phyloP scores from a whole-genome alignment of 1,140 invertebrate species.

The Drosophila kohkoa region DNA sequence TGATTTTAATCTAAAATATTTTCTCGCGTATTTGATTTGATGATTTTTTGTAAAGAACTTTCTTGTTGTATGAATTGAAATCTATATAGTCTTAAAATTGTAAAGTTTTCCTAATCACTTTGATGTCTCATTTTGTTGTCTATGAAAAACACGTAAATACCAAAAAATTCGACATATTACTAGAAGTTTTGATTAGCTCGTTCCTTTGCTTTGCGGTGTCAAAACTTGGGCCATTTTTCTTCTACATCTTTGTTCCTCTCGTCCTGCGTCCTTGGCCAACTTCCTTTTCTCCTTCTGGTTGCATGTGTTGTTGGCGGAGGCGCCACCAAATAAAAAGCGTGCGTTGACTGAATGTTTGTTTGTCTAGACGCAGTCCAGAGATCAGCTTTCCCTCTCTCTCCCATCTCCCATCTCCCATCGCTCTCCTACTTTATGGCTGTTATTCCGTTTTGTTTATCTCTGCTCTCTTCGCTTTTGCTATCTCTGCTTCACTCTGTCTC shows the following conservation, averaged over 20 bases:
- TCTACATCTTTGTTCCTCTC: neutral
- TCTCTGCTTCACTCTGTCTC: neutral
- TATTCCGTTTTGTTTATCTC: conserved; percentile 2
- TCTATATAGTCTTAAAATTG: too few species aligned
- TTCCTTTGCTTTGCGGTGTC: conserved; percentile 8
- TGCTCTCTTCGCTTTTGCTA: conserved; percentile 3
- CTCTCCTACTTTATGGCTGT: neutral
- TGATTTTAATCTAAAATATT: too few species aligned
- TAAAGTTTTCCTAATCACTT: too few species aligned
- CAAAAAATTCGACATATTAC: too few species aligned
- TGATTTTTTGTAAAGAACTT: too few species aligned
- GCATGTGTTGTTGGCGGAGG: neutral
- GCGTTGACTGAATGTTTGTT: conserved; percentile 5
- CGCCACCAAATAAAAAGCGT: neutral
- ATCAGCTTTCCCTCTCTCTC: neutral
- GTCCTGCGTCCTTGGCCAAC: neutral
- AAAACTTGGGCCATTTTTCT: conserved; percentile 7
- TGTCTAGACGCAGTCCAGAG: conserved; percentile 2
- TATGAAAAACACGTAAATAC: too few species aligned
- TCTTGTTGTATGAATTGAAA: too few species aligned
- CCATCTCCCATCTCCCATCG: too few species aligned
- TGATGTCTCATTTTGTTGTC: too few species aligned
- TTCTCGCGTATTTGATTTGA: too few species aligned
- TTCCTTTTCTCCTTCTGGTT: neutral
- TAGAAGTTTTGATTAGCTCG: neutral